A percentile compares a stretch with the other conserved stretches of the same genome.
Evolutionary conservation across 2,888 invertebrate genomes (phyloP).

Genomic region (Xanthorhoe spadicearia): DNA sequence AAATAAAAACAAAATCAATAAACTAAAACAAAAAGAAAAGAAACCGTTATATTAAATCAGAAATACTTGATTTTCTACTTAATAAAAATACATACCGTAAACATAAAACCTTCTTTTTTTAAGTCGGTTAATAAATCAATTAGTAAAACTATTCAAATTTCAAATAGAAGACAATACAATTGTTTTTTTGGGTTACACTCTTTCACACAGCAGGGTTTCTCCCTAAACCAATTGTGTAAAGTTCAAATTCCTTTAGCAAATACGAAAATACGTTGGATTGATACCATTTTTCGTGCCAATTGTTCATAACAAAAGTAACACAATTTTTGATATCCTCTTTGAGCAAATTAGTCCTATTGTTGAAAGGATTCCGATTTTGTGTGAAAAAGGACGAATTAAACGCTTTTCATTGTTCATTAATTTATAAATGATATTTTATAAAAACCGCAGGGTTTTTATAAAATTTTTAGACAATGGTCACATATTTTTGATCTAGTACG

Average conservation of each 20-base stretch:
- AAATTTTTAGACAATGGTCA: not conserved
- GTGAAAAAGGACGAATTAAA: slow-evolving; percentile 53
- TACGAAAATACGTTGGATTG: slow-evolving; percentile 3
- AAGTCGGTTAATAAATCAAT: too few species aligned
- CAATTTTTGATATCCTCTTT: slow-evolving; percentile 51
- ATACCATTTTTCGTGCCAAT: slow-evolving; percentile 51
- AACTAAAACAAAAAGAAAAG: not conserved
- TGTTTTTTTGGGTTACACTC: slow-evolving; percentile 30
- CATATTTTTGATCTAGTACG: not conserved
- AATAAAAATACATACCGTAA: slow-evolving; percentile 42
- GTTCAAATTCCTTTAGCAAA: slow-evolving; percentile 5
- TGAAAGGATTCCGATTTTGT: slow-evolving; percentile 47
- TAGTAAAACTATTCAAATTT: slow-evolving; percentile 32
- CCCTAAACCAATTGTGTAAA: not conserved
- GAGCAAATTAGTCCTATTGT: slow-evolving; percentile 57
- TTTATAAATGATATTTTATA: slow-evolving; percentile 34
- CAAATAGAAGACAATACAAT: slow-evolving; percentile 50
- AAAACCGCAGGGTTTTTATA: not conserved
- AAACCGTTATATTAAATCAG: slow-evolving; percentile 39
- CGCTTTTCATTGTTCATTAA: slow-evolving; percentile 48
- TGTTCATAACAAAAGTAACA: slow-evolving; percentile 52
- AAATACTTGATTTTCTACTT: slow-evolving; percentile 49
- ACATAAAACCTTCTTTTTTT: too few species aligned
- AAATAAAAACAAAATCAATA: too few species aligned
- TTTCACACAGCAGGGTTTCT: slow-evolving; percentile 37